Percentiles rank a stretch among this genome's conserved stretches.
phyloP scores from a whole-genome alignment of 2,113 vertebrate species.

The Tiliqua scincoides region DNA sequence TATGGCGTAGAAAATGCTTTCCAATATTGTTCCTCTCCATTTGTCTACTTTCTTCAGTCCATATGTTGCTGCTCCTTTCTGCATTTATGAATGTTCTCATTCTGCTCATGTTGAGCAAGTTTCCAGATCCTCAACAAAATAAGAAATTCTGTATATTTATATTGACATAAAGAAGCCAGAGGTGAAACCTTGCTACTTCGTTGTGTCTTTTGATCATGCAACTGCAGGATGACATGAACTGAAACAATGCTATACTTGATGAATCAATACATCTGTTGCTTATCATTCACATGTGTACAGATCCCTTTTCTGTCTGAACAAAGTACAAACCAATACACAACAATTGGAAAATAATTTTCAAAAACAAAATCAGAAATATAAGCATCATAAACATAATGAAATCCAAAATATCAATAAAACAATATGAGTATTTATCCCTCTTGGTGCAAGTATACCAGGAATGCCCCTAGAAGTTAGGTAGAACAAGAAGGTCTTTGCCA shows the following conservation, averaged over 20 bases:
- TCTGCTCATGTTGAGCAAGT: background rate
- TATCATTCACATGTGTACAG: too few species aligned
- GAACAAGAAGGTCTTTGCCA: background rate
- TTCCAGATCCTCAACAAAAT: background rate
- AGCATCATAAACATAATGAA: background rate
- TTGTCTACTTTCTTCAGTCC: background rate
- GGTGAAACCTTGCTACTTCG: background rate
- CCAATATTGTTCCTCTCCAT: background rate
- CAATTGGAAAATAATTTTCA: background rate
- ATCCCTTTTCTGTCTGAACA: background rate
- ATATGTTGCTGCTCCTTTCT: background rate
- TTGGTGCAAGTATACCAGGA: background rate
- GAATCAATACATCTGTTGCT: too few species aligned
- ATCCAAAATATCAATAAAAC: background rate
- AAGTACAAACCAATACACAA: background rate
- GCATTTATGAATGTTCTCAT: background rate
- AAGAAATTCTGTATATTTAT: background rate
- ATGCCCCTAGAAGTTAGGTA: background rate
- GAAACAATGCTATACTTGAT: background rate
- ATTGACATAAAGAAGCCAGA: background rate
- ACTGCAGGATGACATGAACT: background rate
- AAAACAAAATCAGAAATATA: background rate
- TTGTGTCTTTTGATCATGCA: background rate
- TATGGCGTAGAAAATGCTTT: slow-evolving; percentile 1
- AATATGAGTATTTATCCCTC: background rate